phyloP scores from a whole-genome alignment of 1,140 invertebrate species.

The Cherax destructor region DNA sequence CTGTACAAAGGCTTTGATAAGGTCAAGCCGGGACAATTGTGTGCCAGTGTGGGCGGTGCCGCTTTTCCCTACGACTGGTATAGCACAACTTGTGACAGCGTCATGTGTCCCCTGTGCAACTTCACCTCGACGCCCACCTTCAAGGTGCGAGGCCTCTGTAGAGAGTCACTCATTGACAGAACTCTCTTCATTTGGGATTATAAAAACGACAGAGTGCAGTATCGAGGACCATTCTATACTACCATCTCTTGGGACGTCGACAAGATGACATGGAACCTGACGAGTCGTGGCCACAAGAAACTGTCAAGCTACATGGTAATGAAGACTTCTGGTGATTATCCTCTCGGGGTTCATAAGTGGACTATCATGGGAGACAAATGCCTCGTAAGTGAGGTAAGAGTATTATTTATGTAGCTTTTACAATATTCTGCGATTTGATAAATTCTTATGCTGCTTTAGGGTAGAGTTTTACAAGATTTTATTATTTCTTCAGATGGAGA shows the following conservation, averaged over 20 bases:
- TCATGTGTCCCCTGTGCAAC: background rate
- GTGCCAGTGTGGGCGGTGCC: too few relatives aligned
- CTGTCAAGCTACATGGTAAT: background rate
- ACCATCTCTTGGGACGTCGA: background rate
- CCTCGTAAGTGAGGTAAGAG: background rate
- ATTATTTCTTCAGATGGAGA: too few relatives aligned
- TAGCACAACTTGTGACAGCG: too few relatives aligned
- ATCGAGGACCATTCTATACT: background rate
- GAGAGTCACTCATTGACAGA: background rate
- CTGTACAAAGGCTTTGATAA: too few relatives aligned
- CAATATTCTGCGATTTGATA: too few relatives aligned
- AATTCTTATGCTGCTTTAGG: too few relatives aligned
- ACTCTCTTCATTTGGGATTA: constrained; percentile 3
- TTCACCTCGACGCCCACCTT: constrained; percentile 3
- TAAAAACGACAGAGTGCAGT: constrained; percentile 6
- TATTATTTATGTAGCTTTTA: background rate
- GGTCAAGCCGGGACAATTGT: too few relatives aligned
- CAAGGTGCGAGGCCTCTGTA: constrained; percentile 3
- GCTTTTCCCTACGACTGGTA: too few relatives aligned
- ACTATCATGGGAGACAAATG: constrained; percentile 10
- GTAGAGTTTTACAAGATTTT: too few relatives aligned
- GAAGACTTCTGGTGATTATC: background rate
- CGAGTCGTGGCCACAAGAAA: background rate
- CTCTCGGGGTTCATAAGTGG: constrained; percentile 4
- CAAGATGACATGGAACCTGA: constrained; percentile 4